These are phyloP conservation scores for Cotesia chilonis DNA, from an alignment of 1,140 invertebrate species.

Conservation along the genomic window DNA sequence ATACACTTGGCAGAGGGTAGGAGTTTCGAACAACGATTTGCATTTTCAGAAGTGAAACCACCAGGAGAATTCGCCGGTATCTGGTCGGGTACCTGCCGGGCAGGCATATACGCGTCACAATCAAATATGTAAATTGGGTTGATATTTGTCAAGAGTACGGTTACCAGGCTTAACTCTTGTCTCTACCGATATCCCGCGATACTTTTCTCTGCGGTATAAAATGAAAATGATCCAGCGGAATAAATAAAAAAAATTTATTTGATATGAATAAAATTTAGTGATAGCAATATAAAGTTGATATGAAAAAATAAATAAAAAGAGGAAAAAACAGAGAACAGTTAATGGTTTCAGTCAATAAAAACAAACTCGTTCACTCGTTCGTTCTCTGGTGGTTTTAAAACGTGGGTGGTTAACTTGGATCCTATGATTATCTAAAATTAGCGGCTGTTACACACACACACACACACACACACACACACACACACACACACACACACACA, in stretches of 20 bases:
- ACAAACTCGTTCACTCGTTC: slow-evolving; percentile 3
- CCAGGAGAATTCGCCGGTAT: slow-evolving; percentile 44
- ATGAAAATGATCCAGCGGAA: background rate
- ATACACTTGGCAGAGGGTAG: too few relatives aligned
- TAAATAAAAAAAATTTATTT: background rate
- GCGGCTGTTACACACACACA: slow-evolving; percentile 29
- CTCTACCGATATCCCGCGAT: slow-evolving; percentile 20
- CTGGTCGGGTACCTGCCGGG: background rate
- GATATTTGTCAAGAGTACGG: slow-evolving; percentile 49
- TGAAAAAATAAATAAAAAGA: background rate
- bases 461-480: too few relatives aligned
- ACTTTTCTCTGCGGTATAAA: slow-evolving; percentile 10
- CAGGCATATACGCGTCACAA: slow-evolving; percentile 43
- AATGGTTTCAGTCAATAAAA: background rate
- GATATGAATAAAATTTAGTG: background rate
- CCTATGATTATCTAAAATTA: slow-evolving; percentile 37
- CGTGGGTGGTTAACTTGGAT: slow-evolving; percentile 25
- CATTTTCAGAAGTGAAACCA: slow-evolving; percentile 44
- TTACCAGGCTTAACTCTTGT: slow-evolving; percentile 22
- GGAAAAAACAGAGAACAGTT: background rate
- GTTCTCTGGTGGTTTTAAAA: background rate
- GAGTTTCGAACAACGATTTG: slow-evolving; percentile 38
- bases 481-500: slow-evolving; percentile 19
- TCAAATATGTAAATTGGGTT: slow-evolving; percentile 60
- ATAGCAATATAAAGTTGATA: background rate